Conservation (phyloP, 2,888 invertebrate genomes). For the Watsonalla cultraria region DNA sequence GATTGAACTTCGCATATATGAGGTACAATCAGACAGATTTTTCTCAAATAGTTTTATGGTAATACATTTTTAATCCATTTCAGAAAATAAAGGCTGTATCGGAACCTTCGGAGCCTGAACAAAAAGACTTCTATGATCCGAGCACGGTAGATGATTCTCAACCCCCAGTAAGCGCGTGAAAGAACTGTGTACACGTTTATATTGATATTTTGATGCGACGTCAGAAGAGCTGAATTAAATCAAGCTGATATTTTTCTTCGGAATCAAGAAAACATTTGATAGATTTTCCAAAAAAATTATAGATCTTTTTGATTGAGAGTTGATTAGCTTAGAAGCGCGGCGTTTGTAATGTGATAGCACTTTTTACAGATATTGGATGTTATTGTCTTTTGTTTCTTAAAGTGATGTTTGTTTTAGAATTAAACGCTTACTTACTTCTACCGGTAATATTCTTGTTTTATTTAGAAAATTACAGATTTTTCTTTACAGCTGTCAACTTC, state of each 20-base stretch:
- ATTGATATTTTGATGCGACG: background rate
- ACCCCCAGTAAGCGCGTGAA: background rate
- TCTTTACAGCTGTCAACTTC: too few relatives aligned
- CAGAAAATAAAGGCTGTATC: constrained; percentile 26
- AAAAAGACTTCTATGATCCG: constrained; percentile 51
- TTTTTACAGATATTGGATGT: background rate
- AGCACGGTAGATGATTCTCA: constrained; percentile 17
- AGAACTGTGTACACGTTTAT: constrained; percentile 5
- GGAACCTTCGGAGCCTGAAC: constrained; percentile 11
- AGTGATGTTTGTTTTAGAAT: background rate
- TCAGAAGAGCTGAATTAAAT: background rate
- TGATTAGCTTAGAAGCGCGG: background rate
- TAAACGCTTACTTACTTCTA: background rate
- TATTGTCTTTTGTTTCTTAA: background rate
- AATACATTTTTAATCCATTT: constrained; percentile 6
- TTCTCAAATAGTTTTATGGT: too few relatives aligned
- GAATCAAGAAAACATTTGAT: background rate
- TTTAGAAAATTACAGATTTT: background rate
- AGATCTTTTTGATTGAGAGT: background rate
- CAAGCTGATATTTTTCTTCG: background rate
- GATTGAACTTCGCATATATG: background rate
- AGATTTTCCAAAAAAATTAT: background rate
- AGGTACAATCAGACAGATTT: too few relatives aligned
- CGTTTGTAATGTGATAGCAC: background rate
- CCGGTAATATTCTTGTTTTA: background rate